phyloP scores from a whole-genome alignment of 2,113 vertebrate species.

The Psittacula cyanocephala region DNA sequence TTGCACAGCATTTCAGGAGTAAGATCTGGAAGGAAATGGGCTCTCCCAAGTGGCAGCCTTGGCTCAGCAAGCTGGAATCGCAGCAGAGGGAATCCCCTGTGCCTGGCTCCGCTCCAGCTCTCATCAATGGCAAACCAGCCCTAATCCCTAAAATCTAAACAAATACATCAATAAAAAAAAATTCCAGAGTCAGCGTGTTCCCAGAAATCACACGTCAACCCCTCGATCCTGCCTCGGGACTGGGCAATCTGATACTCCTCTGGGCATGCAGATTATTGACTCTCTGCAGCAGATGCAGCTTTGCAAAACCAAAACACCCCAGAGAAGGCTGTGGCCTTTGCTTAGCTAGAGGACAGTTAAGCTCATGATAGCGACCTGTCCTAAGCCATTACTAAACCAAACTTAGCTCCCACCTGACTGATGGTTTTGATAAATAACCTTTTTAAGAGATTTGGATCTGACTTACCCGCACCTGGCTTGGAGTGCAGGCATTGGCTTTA shows the following conservation, averaged over 20 bases:
- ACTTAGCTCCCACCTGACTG: neutral
- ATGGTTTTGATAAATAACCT: neutral
- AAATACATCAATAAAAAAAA: neutral
- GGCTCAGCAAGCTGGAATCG: neutral
- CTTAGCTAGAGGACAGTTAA: neutral
- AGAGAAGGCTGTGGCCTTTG: neutral
- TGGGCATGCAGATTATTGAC: neutral
- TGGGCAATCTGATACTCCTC: neutral
- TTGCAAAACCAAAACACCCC: neutral
- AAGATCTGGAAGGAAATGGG: neutral
- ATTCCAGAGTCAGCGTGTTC: neutral
- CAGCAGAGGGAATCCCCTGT: neutral
- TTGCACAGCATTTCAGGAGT: neutral
- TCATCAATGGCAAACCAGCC: neutral
- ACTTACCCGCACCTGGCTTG: fast-evolving
- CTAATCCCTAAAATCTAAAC: neutral
- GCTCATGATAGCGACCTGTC: neutral
- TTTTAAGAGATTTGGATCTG: neutral
- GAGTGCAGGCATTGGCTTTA: neutral
- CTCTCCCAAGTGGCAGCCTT: neutral
- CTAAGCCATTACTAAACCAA: neutral
- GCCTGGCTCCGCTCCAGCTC: neutral
- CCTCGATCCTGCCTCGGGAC: neutral
- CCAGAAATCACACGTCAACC: neutral
- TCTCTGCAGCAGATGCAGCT: neutral